Evolutionary conservation across 2,888 invertebrate species (phyloP), one percentile per base, ranked within the genome.

Genomic region (Lithophane ornitopus): DNA sequence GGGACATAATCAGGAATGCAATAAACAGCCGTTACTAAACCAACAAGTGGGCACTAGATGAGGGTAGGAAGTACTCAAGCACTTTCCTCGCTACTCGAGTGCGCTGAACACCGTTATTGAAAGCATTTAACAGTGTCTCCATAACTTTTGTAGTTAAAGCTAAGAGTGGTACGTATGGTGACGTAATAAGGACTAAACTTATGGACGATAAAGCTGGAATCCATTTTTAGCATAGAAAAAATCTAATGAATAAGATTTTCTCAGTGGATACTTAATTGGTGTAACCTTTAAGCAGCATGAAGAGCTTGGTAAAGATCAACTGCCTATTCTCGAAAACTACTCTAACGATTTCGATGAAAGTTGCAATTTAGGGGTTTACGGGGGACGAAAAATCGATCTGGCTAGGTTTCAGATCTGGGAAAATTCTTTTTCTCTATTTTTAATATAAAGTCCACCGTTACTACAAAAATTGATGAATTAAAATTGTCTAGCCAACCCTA

Each of bases 91-190:
- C 56, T 62, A 58, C 71, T 44, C 34, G 46, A 81, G 49, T 61
- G 67, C 52, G 28, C 52, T 86, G 78, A 83, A 77, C 61, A 76
- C 74, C 70, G 70, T 87, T 83, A 84, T 76, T 84, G 67, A 75
- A 82, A 82, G 52, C 78, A 67, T 72, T 70, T 80, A 78, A 63
- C 26, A 59, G 44, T 54, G 61, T 41, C 46, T 59, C 56, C 39
- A 52, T 63, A 76, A 82, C 56, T 76, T 72, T 72, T 74, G 34
- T 75, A 52, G 66, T 72, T 52, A 71, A 66, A 62, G 34, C 22
- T 19, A 12, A 70, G 14, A 65, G 22, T 22, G 34, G 39, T 26
- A 39, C 26, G 19, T 2, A 65, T 41, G 54, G 58, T 65, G 56
- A 34, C 59, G 44, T 70, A 65, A 66, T 69, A 34, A 22, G 22